phyloP scores from a whole-genome alignment of 2,888 invertebrate genomes.

The Protophormia terraenovae region DNA sequence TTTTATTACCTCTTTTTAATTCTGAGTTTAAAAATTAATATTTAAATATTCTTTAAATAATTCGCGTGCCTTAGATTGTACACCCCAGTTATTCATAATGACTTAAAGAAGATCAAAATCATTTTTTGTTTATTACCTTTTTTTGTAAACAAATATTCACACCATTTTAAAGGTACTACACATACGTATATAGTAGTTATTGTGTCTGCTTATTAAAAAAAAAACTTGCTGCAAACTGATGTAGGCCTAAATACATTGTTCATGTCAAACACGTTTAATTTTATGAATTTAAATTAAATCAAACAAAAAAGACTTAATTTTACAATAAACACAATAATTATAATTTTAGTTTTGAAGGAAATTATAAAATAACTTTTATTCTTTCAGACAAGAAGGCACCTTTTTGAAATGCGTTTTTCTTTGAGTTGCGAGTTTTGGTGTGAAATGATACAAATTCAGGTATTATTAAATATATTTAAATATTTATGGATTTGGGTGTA shows the following conservation, averaged over 20 bases:
- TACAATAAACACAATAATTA: neutral
- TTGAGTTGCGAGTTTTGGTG: neutral
- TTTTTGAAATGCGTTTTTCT: neutral
- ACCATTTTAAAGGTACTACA: neutral
- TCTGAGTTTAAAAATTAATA: no score
- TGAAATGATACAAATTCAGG: neutral
- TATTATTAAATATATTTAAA: neutral
- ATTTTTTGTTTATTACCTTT: neutral
- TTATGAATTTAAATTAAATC: neutral
- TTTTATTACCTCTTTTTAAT: no score
- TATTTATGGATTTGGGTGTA: neutral
- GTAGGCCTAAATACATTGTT: neutral
- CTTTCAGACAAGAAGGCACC: constrained; percentile 3
- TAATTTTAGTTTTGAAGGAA: neutral
- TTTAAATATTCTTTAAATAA: no score
- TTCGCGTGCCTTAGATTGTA: neutral
- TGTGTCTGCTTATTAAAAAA: neutral
- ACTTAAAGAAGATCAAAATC: neutral
- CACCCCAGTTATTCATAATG: neutral
- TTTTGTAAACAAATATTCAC: no score
- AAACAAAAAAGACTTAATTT: neutral
- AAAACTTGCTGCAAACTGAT: neutral
- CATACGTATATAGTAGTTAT: neutral
- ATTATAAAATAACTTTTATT: neutral
- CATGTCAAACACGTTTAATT: neutral